A percentile compares a stretch with the other conserved stretches of the same genome.
These are phyloP conservation scores for Branchellion lobata DNA, from an alignment of 2,888 invertebrate genomes.

Conservation along the genomic window DNA sequence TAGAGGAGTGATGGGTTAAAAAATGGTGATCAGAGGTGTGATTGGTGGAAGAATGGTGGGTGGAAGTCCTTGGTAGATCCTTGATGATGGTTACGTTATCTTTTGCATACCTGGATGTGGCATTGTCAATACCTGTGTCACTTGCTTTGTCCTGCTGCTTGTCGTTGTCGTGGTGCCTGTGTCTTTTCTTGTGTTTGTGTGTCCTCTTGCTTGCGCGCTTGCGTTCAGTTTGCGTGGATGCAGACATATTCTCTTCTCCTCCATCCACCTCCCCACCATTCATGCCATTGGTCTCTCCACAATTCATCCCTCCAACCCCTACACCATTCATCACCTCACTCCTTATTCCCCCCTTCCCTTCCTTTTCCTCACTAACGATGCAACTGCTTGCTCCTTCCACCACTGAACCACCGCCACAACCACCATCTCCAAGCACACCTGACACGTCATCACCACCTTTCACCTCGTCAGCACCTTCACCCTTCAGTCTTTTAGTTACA, in stretches of 20 bases:
- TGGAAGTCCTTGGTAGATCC: neutral
- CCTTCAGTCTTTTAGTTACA: too few relatives aligned
- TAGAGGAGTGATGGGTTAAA: too few relatives aligned
- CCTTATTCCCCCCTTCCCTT: neutral
- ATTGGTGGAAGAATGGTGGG: neutral
- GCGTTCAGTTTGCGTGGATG: neutral
- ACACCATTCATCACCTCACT: too few relatives aligned
- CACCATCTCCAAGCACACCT: too few relatives aligned
- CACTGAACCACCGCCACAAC: neutral
- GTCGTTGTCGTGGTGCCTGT: neutral
- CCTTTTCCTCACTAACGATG: neutral
- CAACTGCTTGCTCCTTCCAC: neutral
- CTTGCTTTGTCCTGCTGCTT: too few relatives aligned
- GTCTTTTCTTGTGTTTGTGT: slow-evolving; percentile 3
- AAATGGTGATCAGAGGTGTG: too few relatives aligned
- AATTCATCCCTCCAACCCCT: too few relatives aligned
- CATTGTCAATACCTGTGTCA: neutral
- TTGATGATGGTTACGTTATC: neutral
- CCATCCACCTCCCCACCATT: neutral
- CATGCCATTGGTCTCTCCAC: too few relatives aligned
- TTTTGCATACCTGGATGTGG: neutral
- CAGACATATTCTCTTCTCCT: neutral
- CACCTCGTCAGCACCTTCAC: too few relatives aligned
- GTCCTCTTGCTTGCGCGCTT: neutral
- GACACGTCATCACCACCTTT: too few relatives aligned